Percentiles rank a stretch among this genome's conserved stretches.
Conservation (phyloP, 37 sponge, comb jelly and placozoan species). For the Amphimedon queenslandica region DNA sequence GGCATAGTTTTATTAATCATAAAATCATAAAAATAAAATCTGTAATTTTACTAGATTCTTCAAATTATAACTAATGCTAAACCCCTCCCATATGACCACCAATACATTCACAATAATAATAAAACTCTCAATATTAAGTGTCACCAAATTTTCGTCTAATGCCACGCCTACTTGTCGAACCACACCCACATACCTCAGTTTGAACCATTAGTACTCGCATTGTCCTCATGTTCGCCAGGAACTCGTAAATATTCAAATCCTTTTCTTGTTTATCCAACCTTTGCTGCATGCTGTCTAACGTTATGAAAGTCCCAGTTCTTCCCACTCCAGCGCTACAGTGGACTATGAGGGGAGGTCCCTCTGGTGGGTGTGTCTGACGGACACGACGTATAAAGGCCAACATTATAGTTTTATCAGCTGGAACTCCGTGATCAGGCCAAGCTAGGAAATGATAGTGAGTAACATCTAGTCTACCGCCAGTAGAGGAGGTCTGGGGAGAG, state of each 20-base stretch:
- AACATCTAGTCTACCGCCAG: constrained; percentile 20
- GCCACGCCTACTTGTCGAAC: no score
- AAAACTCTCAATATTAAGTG: no score
- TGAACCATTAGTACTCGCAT: constrained; percentile 72
- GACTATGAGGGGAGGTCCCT: constrained; percentile 51
- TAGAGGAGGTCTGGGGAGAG: background rate
- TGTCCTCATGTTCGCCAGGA: constrained; percentile 47
- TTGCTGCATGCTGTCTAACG: constrained; percentile 72
- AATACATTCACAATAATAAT: no score
- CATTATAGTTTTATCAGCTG: constrained; percentile 78
- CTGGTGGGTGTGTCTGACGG: constrained; percentile 49
- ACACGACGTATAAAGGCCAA: constrained; percentile 66
- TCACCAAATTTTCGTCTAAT: no score
- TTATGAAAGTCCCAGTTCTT: constrained; percentile 78
- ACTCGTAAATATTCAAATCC: constrained; percentile 55
- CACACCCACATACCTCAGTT: constrained; percentile 78
- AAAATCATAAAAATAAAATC: no score
- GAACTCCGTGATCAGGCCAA: constrained; percentile 83
- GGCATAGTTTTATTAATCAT: no score
- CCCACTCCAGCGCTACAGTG: constrained; percentile 94
- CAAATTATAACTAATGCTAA: no score
- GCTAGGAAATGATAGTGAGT: constrained; percentile 63
- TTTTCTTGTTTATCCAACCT: constrained; percentile 32
- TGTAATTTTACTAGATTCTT: no score
- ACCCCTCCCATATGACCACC: no score